Percentiles rank a stretch among this genome's conserved stretches.
Evolutionary conservation across 2,113 vertebrate genomes (phyloP).

Genomic region (Camarhynchus parvulus): DNA sequence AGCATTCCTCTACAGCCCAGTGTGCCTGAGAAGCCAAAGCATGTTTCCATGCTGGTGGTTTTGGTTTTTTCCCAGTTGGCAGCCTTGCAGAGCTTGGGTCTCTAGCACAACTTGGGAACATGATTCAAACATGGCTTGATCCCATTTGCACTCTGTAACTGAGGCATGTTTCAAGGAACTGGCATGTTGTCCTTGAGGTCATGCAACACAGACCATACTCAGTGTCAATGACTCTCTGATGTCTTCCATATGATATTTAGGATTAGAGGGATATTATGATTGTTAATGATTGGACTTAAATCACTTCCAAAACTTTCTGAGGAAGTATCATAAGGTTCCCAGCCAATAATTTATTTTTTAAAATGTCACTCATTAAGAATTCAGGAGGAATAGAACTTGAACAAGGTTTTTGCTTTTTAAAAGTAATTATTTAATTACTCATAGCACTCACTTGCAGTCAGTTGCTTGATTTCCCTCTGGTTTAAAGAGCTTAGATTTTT

Average conservation of each 20-base stretch:
- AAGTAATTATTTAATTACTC: not conserved
- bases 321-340: not conserved
- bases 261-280: conserved; percentile 6
- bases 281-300: conserved; percentile 10
- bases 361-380: conserved; percentile 4
- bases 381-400: not conserved
- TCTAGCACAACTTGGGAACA: not conserved
- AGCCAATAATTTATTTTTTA: not conserved
- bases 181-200: conserved; percentile 42
- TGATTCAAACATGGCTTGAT: conserved; percentile 22
- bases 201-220: not conserved
- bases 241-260: conserved; percentile 49
- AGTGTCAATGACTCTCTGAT: conserved; percentile 11
- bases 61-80: not conserved
- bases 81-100: not conserved
- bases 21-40: not conserved
- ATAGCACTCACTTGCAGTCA: not conserved
- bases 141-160: conserved; percentile 29
- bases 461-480: not conserved
- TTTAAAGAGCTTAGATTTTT: not conserved
- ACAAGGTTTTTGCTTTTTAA: not conserved
- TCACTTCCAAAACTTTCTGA: not conserved
- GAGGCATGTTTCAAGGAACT: conserved; percentile 22
- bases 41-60: not conserved
- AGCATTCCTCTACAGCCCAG: not conserved